Base-by-base conservation (phyloP, 2,113 vertebrate genomes). In the Ascaphus truei region DNA sequence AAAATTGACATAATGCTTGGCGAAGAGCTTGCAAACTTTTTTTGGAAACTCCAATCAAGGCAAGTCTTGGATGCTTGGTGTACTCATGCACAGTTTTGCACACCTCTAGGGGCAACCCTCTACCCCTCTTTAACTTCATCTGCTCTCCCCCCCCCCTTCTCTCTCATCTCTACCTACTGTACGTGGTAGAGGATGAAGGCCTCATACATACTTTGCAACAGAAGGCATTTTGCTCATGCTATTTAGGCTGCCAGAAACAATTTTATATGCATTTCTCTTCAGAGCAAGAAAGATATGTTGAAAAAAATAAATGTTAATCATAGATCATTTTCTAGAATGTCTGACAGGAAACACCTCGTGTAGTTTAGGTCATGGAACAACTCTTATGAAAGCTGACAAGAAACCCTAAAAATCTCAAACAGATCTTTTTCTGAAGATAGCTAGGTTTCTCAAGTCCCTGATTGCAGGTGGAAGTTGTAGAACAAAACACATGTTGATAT, bases 321-420 rank as follows among this genome's bases (percentile, higher is more conserved):
- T 67, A 45, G 51, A 55, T 55, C 64, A 67, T 67, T n/a, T 56
- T 12, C 25, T 56, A 55, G 36, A 56, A 56, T 50, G 51, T 41
- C 36, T 67, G 63, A 67, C 64, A 67, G 64, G 22, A n/a, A 56
- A 45, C 64, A 67, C 64, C 64, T 67, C 64, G 57, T 31, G 12
- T 7, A 7, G 37, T 55, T 67, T 67, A 67, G 51, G 57, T 67
- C 51, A 67, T 67, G 64, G 64, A 67, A 56, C 64, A 45, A 52
- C 37, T n/a, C 37, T 26, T 67, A 56, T 45, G 56, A 56, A 56
- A 57, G 27, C 25, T 56, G 64, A 57, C 64, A 67, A 36, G 25
- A 56, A 56, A 29, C 51, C 33, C 64, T 43, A 67, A 67, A 31
- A 41, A 67, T 56, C 51, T 25, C 64, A 33, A 20, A 56, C 41